These are phyloP conservation scores for Pheosia tremula DNA, from an alignment of 2,888 invertebrate species.

Conservation along the genomic window DNA sequence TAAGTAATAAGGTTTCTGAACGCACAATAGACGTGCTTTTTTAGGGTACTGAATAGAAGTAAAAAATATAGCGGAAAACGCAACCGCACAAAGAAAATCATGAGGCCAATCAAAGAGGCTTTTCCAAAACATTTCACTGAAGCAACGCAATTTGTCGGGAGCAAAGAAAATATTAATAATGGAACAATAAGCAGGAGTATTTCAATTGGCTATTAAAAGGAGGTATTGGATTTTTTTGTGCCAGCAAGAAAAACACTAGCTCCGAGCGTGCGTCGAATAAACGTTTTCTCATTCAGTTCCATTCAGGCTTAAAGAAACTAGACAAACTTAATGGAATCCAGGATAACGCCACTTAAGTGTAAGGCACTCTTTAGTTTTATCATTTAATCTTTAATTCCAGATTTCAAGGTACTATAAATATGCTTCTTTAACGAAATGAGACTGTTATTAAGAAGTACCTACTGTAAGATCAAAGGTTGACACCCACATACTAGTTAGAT, in stretches of 20 bases:
- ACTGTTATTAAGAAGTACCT: not conserved
- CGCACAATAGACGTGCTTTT: conserved; percentile 14
- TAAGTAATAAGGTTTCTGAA: not conserved
- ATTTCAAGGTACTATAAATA: not conserved
- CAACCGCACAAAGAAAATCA: conserved; percentile 48
- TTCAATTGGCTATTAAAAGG: conserved; percentile 31
- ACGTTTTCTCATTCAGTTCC: conserved; percentile 17
- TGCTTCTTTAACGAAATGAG: too few species aligned
- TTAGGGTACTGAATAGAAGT: conserved; percentile 38
- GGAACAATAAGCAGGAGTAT: conserved; percentile 37
- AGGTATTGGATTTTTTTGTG: conserved; percentile 28
- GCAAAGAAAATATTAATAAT: conserved; percentile 48
- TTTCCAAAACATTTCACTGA: conserved; percentile 49
- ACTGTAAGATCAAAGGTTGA: not conserved
- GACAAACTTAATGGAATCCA: conserved; percentile 1
- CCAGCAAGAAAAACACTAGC: conserved; percentile 17
- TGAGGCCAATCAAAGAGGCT: conserved; percentile 52
- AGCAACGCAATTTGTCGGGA: conserved; percentile 39
- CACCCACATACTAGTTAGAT: too few species aligned
- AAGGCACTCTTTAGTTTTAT: not conserved
- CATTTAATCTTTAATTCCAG: not conserved
- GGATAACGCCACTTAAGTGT: not conserved
- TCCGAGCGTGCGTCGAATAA: conserved; percentile 15
- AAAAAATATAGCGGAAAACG: conserved; percentile 36
- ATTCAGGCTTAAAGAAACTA: not conserved